Evolutionary conservation across 2,888 invertebrate species (phyloP).

Genomic region (Hoplodrina ambigua): DNA sequence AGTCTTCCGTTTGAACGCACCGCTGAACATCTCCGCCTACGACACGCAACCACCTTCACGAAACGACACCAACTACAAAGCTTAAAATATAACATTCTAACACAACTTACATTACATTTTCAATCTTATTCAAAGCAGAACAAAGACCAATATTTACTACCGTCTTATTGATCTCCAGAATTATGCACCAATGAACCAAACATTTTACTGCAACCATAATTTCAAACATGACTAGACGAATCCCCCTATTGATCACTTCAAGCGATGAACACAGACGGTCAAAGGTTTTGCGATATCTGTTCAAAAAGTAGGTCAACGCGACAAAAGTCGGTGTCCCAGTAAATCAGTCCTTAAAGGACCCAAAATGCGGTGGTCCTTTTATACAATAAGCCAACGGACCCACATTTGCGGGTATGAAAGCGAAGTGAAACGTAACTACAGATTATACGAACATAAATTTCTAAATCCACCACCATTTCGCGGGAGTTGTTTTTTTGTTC

Average conservation of each 20-base stretch:
- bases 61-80: constrained; percentile 38
- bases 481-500: constrained; percentile 63
- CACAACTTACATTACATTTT: constrained; percentile 19
- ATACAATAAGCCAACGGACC: constrained; percentile 69
- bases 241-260: constrained; percentile 54
- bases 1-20: constrained; percentile 73
- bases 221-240: constrained; percentile 50
- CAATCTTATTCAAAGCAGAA: constrained; percentile 13
- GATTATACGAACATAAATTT: constrained; percentile 76
- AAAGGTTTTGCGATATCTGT: constrained; percentile 53
- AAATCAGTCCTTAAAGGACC: constrained; percentile 72
- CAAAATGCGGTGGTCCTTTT: constrained; percentile 69
- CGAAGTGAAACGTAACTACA: constrained; percentile 72
- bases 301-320: constrained; percentile 72
- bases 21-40: constrained; percentile 71
- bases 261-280: constrained; percentile 36
- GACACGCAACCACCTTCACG: constrained; percentile 62
- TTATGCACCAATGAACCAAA: constrained; percentile 27
- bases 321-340: constrained; percentile 68
- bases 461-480: constrained; percentile 68
- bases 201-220: constrained; percentile 32
- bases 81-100: constrained; percentile 38
- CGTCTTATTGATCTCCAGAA: constrained; percentile 7
- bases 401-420: constrained; percentile 69
- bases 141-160: constrained; percentile 22